These are phyloP conservation scores for Triops longicaudatus DNA, from an alignment of 1,140 invertebrate genomes.

Conservation along the genomic window DNA sequence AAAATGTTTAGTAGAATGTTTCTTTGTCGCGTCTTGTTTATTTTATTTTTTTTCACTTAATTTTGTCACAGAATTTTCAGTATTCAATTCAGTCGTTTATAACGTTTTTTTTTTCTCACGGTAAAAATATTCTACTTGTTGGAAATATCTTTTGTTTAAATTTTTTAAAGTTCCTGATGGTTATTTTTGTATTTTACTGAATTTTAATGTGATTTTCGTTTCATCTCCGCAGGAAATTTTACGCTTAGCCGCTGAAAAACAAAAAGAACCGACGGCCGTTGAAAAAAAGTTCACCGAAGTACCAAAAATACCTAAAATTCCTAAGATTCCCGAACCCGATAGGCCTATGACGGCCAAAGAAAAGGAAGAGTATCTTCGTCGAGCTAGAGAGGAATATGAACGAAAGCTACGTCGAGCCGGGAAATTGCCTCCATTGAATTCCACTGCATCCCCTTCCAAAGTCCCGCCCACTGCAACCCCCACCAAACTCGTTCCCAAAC, in stretches of 20 bases:
- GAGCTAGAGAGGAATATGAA: conserved; percentile 40
- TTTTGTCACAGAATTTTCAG: too few relatives aligned
- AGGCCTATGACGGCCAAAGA: conserved; percentile 70
- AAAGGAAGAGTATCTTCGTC: conserved; percentile 56
- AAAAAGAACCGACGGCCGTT: conserved; percentile 58
- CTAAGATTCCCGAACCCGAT: conserved; percentile 49
- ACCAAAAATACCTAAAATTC: conserved; percentile 37
- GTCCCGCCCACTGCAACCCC: not conserved
- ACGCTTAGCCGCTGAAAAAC: conserved; percentile 71
- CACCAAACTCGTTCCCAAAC: conserved; percentile 27
- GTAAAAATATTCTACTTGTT: too few relatives aligned
- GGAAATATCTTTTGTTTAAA: too few relatives aligned
- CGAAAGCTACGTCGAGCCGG: conserved; percentile 25
- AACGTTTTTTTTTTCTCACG: too few relatives aligned
- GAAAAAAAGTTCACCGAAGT: conserved; percentile 50
- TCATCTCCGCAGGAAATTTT: conserved; percentile 50
- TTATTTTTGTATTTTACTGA: not conserved
- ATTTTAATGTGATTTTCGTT: conserved; percentile 36
- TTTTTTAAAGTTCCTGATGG: too few relatives aligned
- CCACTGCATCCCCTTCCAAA: not conserved
- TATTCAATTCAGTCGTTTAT: too few relatives aligned
- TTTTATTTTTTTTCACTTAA: too few relatives aligned
- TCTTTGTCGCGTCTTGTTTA: too few relatives aligned
- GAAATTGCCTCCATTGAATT: conserved; percentile 26
- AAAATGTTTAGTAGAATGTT: too few relatives aligned